Base-by-base conservation (phyloP, 2,113 vertebrate species). In the Hypocryptadius cinnamomeus region DNA sequence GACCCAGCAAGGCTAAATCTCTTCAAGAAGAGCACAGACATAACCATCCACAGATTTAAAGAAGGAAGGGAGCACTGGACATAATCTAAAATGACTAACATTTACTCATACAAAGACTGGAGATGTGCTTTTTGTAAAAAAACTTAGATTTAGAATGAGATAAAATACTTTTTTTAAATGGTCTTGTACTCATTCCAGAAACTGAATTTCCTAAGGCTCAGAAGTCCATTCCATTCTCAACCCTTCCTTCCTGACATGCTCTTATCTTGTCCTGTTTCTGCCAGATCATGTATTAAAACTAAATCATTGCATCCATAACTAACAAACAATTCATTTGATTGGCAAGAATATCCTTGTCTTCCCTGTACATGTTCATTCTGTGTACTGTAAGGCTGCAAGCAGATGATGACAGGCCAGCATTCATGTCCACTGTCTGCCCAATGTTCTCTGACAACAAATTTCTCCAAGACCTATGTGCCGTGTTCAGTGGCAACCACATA, bases 201-300 rank as follows among this genome's bases (percentile, higher is more conserved):
- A 92, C 51, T 33, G 64, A 85, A 87, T 39, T 82, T 94, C 78
- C 83, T 69, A 90, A 64, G 76, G 60, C 57, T 88, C 33, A 28
- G 54, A 88, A 59, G 40, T 59, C 37, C 54, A 73, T 44, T 83
- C 54, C 44, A 45, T 53, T 64, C 65, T 92, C 61, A 91, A 10
- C 18, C 57, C 70, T 92, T 87, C 77, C 85, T 94, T 96, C 91
- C 91, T 83, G 53, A 68, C 13, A 27, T 31, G 57, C 6, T 73
- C 70, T 94, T 95, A 91, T 83, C 93, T 95, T 90, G 94, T 88
- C 82, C 79, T 81, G 45, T 48, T 94, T 84, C 71, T 96, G 60
- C 45, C 53, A 85, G 65, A 73, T 33, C 44, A 60, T 6, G 5
- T 68, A 48, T 47, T 56, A 39, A 80, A 70, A 85, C 60, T 59